Conservation (phyloP, 2,888 invertebrate genomes). For the Morpho deidamia region DNA sequence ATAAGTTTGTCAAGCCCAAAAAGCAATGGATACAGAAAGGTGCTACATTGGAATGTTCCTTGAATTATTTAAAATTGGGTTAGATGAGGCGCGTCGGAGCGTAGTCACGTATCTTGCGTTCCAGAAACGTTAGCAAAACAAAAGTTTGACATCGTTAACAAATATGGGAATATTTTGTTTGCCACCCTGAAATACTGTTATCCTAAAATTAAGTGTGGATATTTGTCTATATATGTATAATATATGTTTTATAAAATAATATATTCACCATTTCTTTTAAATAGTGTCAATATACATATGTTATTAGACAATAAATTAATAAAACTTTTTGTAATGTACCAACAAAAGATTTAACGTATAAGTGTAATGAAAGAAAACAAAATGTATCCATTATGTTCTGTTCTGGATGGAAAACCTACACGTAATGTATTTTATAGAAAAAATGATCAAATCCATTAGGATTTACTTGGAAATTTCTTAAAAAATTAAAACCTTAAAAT, state of each 20-base stretch:
- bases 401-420: too few species aligned
- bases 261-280: too few species aligned
- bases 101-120: constrained; percentile 14
- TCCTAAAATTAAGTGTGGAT: background rate
- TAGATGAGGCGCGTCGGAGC: constrained; percentile 13
- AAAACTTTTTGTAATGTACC: background rate
- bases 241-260: too few species aligned
- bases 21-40: constrained; percentile 4
- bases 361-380: too few species aligned
- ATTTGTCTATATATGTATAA: too few species aligned
- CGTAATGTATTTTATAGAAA: too few species aligned
- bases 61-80: background rate
- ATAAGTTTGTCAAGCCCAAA: background rate
- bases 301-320: too few species aligned
- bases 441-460: too few species aligned
- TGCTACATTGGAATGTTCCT: background rate
- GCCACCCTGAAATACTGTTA: background rate
- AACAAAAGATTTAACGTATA: background rate
- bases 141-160: constrained; percentile 5
- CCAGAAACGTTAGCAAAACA: constrained; percentile 7
- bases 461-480: too few species aligned
- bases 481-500: too few species aligned
- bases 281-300: too few species aligned
- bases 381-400: too few species aligned
- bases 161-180: background rate